These are phyloP conservation scores for Mionectes macconnelli DNA, from an alignment of 2,113 vertebrate species.

Conservation along the genomic window DNA sequence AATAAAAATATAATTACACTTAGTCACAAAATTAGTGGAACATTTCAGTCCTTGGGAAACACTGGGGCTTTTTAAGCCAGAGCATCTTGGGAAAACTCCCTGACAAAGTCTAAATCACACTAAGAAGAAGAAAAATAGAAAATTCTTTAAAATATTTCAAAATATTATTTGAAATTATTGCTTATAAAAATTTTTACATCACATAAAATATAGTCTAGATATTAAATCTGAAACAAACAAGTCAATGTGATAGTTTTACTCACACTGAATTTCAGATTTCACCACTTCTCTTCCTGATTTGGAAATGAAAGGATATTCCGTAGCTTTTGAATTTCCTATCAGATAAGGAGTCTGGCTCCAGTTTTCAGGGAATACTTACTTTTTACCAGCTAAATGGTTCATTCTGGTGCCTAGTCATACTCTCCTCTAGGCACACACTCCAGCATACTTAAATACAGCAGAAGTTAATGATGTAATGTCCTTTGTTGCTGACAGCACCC, in stretches of 20 bases:
- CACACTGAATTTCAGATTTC: neutral
- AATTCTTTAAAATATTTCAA: neutral
- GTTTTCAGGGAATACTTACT: neutral
- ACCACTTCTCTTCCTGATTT: neutral
- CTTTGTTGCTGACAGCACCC: neutral
- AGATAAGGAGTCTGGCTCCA: neutral
- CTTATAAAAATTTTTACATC: neutral
- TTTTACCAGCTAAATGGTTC: neutral
- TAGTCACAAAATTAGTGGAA: neutral
- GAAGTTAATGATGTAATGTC: neutral
- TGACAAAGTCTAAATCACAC: neutral
- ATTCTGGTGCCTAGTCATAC: neutral
- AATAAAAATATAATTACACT: neutral
- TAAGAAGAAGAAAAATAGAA: neutral
- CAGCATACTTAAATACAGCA: neutral
- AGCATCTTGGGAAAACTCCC: neutral
- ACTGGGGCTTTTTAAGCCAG: neutral
- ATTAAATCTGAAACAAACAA: neutral
- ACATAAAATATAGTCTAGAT: neutral
- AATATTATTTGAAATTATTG: neutral
- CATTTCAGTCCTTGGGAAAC: neutral
- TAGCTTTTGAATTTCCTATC: neutral
- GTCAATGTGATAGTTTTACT: neutral
- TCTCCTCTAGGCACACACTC: neutral
- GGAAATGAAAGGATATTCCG: neutral